A percentile compares a stretch with the other conserved stretches of the same genome.
Conservation (phyloP, 1,140 invertebrate species). For the Panagrolaimus sp. region DNA sequence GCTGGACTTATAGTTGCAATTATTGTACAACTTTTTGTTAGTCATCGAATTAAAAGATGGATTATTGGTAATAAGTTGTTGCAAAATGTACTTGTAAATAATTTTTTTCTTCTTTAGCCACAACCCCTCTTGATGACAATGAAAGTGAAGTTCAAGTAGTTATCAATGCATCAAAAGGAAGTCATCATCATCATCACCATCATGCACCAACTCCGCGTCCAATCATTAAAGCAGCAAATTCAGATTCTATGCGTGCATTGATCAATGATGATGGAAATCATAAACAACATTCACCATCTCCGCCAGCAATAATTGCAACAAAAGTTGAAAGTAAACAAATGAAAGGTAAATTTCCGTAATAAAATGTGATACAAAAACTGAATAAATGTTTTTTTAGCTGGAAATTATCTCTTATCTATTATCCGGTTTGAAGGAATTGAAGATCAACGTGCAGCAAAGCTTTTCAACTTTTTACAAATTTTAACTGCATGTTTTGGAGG, state of each 20-base stretch:
- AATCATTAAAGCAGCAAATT: slow-evolving; percentile 1
- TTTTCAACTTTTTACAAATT: slow-evolving; percentile 37
- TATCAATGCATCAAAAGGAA: not conserved
- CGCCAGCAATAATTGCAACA: not conserved
- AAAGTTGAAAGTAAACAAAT: slow-evolving; percentile 13
- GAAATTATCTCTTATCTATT: slow-evolving; percentile 24
- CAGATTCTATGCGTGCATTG: slow-evolving; percentile 4
- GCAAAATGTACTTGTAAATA: not conserved
- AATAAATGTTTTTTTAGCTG: slow-evolving; percentile 20
- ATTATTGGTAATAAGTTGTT: not conserved
- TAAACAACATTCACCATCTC: slow-evolving; percentile 8
- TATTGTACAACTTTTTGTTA: slow-evolving; percentile 70
- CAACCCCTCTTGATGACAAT: slow-evolving; percentile 4
- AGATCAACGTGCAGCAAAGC: slow-evolving; percentile 12
- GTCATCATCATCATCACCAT: not conserved
- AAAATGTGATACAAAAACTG: not conserved
- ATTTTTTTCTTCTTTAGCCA: not conserved
- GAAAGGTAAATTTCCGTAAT: slow-evolving; percentile 15
- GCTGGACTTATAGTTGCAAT: slow-evolving; percentile 69
- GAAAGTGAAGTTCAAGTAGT: slow-evolving; percentile 5
- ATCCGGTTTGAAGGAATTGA: not conserved
- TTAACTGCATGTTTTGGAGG: slow-evolving; percentile 45
- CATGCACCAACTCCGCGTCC: not conserved
- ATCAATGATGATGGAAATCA: slow-evolving; percentile 7
- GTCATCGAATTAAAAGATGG: slow-evolving; percentile 4